These are phyloP conservation scores for Psittacula derbiana DNA, from an alignment of 2,797 vertebrate genomes.

Conservation along the genomic window DNA sequence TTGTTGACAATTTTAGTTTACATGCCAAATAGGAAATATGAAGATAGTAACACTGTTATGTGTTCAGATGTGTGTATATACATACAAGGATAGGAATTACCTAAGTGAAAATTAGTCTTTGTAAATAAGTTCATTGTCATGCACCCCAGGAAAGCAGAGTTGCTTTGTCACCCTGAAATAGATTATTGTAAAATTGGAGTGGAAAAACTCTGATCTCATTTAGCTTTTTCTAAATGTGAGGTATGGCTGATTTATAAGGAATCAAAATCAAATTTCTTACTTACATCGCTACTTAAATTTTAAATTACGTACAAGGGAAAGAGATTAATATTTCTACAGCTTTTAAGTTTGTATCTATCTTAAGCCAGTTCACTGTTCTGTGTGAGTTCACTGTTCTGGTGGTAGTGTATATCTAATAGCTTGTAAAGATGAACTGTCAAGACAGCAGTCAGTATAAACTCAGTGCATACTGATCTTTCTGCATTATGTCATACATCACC, in stretches of 20 bases:
- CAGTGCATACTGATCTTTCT: neutral
- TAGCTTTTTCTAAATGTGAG: neutral
- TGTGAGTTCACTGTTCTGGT: neutral
- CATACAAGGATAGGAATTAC: neutral
- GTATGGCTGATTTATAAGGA: neutral
- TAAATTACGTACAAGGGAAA: neutral
- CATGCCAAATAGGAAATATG: neutral
- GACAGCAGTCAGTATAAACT: neutral
- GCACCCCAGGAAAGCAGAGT: neutral
- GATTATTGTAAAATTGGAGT: neutral
- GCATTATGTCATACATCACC: neutral
- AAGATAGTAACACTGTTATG: neutral
- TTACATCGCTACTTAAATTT: neutral
- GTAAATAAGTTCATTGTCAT: neutral
- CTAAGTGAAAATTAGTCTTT: neutral
- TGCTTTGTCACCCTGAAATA: neutral
- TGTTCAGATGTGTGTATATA: neutral
- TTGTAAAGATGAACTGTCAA: neutral
- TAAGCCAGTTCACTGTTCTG: neutral
- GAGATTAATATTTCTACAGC: neutral
- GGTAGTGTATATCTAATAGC: neutral
- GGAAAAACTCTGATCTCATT: neutral
- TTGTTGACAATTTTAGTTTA: neutral
- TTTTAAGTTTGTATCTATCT: neutral
- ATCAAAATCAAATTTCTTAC: neutral